Evolutionary conservation across 2,797 vertebrate species (phyloP).

Genomic region (Danio aesculapii): DNA sequence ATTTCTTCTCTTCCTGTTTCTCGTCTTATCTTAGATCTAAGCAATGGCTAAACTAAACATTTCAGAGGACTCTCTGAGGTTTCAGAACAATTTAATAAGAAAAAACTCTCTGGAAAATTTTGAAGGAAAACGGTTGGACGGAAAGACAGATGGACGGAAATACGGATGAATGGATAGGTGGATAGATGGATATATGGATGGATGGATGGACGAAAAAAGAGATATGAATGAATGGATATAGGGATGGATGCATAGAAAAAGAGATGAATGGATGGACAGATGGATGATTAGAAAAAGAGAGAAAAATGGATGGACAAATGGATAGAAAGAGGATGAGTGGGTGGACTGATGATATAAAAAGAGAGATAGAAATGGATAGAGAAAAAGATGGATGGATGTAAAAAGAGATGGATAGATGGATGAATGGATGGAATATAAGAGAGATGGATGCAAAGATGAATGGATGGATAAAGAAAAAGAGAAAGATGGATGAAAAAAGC

Average conservation of each 20-base stretch:
- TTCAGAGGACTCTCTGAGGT: background rate
- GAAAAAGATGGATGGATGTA: no score
- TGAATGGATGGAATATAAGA: background rate
- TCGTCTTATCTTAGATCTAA: background rate
- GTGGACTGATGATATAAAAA: no score
- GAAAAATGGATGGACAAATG: no score
- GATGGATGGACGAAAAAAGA: background rate
- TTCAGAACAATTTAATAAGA: background rate
- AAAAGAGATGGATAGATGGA: background rate
- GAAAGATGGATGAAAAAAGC: no score
- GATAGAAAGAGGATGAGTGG: background rate
- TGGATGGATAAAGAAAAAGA: no score
- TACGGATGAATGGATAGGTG: no score
- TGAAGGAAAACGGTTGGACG: background rate
- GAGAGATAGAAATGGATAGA: no score
- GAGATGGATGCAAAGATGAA: no score
- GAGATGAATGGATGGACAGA: background rate
- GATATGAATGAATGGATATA: background rate
- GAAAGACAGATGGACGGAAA: no score
- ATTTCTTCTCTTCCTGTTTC: slow-evolving; percentile 11
- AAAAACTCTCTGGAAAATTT: background rate
- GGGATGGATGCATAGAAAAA: background rate
- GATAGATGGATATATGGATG: no score
- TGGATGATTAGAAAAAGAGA: no score
- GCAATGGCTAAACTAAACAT: background rate